Evolutionary conservation across 2,113 vertebrate species (phyloP), one percentile per base, ranked within the genome.

Genomic region (Pipra filicauda): DNA sequence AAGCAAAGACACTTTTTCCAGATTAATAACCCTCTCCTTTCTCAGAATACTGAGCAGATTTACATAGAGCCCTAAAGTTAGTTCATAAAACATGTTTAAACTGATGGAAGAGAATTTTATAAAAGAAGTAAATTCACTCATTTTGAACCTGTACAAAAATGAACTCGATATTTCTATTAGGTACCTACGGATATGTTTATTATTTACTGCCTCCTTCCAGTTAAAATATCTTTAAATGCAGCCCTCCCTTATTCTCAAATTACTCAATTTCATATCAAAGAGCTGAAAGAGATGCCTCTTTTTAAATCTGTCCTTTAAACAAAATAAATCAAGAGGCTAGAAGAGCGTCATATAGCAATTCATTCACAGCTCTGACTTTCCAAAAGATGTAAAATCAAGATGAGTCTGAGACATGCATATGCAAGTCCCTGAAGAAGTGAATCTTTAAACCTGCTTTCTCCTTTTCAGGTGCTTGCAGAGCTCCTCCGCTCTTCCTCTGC

Each of bases 11-110:
- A 85, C 49, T 89, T 88, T 92, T 93, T 79, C 70, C 87, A 76
- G 77, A 88, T 88, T 96, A 96, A 96, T 94, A 95, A 85, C 65
- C 35, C 43, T 65, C 73, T 91, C 58, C 70, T 85, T 95, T 75
- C 84, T 87, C 89, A 87, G 73, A 89, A 94, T 89, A 80, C 70
- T 74, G 41, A 87, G 52, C 30, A 94, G 89, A 94, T 96, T 92
- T 94, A 89, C 85, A 67, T 17, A 85, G 37, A 94, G 20, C 46
- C 81, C 54, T 93, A 88, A 91, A 95, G 49, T 91, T 91, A 91
- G 81, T 88, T 94, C 89, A 89, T 94, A 94, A 95, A 95, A 75
- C 0, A 4, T 85, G 49, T 51, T 93, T 86, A 76, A 93, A 91
- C 23, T 54, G 46, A 51, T 0, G 0, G 83, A 71, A 89, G 44